These are phyloP conservation scores for Plebejus melissa DNA, from an alignment of 2,888 invertebrate species.

Conservation along the genomic window DNA sequence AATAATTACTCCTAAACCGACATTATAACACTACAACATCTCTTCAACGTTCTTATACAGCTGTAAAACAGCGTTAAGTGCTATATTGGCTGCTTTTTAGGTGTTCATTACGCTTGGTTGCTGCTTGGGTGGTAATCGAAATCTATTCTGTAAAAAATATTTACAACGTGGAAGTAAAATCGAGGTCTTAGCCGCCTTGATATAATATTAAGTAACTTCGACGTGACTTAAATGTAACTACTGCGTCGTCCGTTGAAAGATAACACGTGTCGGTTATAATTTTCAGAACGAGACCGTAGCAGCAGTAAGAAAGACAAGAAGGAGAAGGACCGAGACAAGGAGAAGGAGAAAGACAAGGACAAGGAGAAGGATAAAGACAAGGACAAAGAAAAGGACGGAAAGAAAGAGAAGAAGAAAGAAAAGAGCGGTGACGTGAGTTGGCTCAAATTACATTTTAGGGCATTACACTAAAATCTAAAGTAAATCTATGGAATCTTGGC, in stretches of 20 bases:
- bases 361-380: conserved; percentile 69
- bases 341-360: conserved; percentile 73
- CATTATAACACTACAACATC: too few species aligned
- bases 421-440: conserved; percentile 47
- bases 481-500: neutral
- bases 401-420: conserved; percentile 67
- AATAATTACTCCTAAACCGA: too few species aligned
- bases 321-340: conserved; percentile 51
- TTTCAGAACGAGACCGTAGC: conserved; percentile 66
- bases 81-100: too few species aligned
- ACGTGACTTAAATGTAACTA: too few species aligned
- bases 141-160: too few species aligned
- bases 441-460: neutral
- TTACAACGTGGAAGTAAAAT: too few species aligned
- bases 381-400: conserved; percentile 69
- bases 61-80: too few species aligned
- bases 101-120: too few species aligned
- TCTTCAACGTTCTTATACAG: too few species aligned
- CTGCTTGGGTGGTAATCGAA: too few species aligned
- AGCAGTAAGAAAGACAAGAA: conserved; percentile 80
- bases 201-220: too few species aligned
- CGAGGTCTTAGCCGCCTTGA: too few species aligned
- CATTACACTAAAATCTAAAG: neutral
- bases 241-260: neutral
- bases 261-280: neutral